Evolutionary conservation across 1,140 invertebrate genomes (phyloP).

Genomic region (Choristoneura fumiferana): DNA sequence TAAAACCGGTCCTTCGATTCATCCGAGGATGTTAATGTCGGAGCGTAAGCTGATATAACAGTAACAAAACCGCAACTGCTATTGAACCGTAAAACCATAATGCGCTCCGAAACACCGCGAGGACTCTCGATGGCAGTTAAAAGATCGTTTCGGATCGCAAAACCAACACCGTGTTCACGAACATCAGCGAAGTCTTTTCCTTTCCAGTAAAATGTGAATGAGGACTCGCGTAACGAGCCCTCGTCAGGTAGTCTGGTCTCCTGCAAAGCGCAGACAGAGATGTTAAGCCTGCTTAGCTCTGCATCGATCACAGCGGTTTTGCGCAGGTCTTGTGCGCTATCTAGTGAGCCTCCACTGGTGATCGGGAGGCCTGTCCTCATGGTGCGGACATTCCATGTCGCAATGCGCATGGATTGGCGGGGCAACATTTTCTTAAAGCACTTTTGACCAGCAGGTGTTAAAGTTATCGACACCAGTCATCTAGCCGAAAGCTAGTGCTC

Average conservation of each 20-base stretch:
- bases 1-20: background rate
- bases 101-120: background rate
- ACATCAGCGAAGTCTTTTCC: background rate
- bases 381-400: too few species aligned
- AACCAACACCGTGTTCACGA: background rate
- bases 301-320: background rate
- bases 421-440: background rate
- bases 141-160: background rate
- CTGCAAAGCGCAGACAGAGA: background rate
- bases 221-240: background rate
- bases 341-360: background rate
- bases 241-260: background rate
- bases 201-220: background rate
- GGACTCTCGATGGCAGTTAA: background rate
- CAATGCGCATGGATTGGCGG: background rate
- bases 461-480: background rate
- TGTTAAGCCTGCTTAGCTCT: background rate
- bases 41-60: too few species aligned
- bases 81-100: too few species aligned
- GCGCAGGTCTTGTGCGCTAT: background rate
- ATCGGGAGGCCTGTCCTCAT: background rate
- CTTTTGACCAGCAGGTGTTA: background rate
- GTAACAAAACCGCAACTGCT: too few species aligned
- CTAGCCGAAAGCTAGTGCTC: background rate
- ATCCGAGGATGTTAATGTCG: too few species aligned